Conservation (phyloP, 2,888 invertebrate genomes). For the Chorisops tibialis region DNA sequence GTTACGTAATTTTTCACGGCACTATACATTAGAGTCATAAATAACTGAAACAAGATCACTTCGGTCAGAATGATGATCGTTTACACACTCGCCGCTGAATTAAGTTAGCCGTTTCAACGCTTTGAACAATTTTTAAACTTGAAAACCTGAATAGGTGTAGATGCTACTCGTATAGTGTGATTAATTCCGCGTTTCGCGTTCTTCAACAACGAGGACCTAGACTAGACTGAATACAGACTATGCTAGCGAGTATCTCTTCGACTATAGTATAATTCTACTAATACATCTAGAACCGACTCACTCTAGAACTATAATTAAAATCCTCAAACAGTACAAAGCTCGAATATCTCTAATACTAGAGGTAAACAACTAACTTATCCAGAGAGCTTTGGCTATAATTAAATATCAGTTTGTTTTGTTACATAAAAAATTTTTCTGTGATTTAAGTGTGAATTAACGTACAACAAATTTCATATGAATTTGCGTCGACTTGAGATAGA, state of each 20-base stretch:
- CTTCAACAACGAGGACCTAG: conserved; percentile 15
- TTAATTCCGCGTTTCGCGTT: conserved; percentile 1
- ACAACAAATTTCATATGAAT: too few relatives aligned
- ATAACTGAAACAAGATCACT: too few relatives aligned
- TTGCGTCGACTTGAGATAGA: too few relatives aligned
- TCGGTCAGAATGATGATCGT: too few relatives aligned
- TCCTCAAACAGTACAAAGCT: conserved; percentile 11
- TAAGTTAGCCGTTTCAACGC: not conserved
- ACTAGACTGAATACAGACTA: conserved; percentile 2
- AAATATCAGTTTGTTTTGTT: too few relatives aligned
- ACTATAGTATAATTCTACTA: conserved; percentile 5
- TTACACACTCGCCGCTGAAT: too few relatives aligned
- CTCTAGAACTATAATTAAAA: conserved; percentile 18
- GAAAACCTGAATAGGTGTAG: conserved; percentile 10
- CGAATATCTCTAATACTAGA: too few relatives aligned
- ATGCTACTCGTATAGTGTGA: not conserved
- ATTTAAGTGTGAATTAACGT: too few relatives aligned
- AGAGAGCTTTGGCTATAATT: not conserved
- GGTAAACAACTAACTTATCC: too few relatives aligned
- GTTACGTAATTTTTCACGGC: not conserved
- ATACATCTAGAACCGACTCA: not conserved
- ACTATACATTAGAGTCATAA: too few relatives aligned
- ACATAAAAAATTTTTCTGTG: too few relatives aligned
- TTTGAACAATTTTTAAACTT: not conserved
- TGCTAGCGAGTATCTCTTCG: not conserved